Evolutionary conservation across 2,113 vertebrate species (phyloP), one percentile per base, ranked within the genome.

Genomic region (Thamnaconus septentrionalis): DNA sequence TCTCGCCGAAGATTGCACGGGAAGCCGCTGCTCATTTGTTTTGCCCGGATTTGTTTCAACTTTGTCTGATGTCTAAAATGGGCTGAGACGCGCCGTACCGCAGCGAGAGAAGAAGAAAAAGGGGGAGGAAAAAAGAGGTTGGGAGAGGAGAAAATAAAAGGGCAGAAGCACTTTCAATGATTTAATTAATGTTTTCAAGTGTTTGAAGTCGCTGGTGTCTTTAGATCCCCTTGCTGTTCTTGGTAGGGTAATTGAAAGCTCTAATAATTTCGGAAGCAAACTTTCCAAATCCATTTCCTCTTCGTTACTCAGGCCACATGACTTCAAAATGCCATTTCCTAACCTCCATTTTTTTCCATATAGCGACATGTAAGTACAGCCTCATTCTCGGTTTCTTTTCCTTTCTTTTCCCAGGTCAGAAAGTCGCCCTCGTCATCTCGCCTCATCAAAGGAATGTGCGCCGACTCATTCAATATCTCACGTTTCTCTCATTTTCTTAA

Each of bases 401-500:
- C 59, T 68, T 48, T 55, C 5, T 52, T 52, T 68, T n/a, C 46
- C 12, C 67, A 70, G 78, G 72, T 76, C 59, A 48, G 3, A 51
- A 63, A 31, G 58, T 60, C 66, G 39, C 59, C 52, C 61, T 54
- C 42, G 31, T 48, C n/a, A 63, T 71, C 49, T 50, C 7, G 54
- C 53, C 56, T 56, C 7, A 51, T 48, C 70, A 56, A 42, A 59
- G 67, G 70, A 79, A 75, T 77, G 76, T 83, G 55, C 62, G 66
- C 61, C 42, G 49, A 53, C 67, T 84, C 80, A 86, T 81, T 58
- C 71, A 75, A 82, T 83, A 56, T 84, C 61, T 80, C 41, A 67
- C 72, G 57, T 86, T 71, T 86, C 71, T 88, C 75, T 76, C 73
- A 70, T 78, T 80, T 50, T 78, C 74, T 71, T 9, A 71, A 88